These are phyloP conservation scores for Rhinolophus ferrumequinum DNA, from an alignment of 2,113 vertebrate species.

Conservation along the genomic window DNA sequence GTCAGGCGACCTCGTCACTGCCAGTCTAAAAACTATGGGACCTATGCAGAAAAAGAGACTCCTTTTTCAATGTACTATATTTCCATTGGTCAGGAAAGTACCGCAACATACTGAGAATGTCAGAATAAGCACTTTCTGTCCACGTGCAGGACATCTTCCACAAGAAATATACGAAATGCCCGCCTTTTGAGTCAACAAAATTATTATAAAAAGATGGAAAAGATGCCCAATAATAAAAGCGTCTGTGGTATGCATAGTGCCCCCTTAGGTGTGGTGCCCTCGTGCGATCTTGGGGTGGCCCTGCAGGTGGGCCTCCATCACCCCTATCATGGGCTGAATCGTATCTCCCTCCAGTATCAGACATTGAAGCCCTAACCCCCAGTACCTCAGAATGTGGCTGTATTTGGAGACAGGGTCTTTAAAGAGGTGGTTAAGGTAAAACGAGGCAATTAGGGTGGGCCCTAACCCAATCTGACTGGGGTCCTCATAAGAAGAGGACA, in stretches of 20 bases:
- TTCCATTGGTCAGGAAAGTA: neutral
- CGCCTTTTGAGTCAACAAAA: neutral
- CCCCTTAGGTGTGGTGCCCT: neutral
- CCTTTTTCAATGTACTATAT: neutral
- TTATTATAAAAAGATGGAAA: conserved; percentile 1
- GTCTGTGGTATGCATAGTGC: neutral
- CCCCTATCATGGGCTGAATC: neutral
- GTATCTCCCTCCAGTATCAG: neutral
- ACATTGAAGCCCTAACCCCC: neutral
- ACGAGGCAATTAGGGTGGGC: neutral
- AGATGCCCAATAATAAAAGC: neutral
- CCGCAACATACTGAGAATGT: neutral
- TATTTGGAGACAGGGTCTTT: neutral
- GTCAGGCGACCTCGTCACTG: neutral
- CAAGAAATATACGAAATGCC: neutral
- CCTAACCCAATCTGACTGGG: neutral
- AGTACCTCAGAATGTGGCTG: neutral
- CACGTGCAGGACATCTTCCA: neutral
- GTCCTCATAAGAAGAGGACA: neutral
- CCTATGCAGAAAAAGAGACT: neutral
- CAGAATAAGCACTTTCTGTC: neutral
- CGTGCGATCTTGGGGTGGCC: neutral
- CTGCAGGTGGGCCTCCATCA: neutral
- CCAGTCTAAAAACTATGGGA: neutral
- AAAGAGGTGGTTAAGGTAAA: neutral